Evolutionary conservation across 2,888 invertebrate species (phyloP), one percentile per base, ranked within the genome.

Genomic region (Crocallis elinguaria): DNA sequence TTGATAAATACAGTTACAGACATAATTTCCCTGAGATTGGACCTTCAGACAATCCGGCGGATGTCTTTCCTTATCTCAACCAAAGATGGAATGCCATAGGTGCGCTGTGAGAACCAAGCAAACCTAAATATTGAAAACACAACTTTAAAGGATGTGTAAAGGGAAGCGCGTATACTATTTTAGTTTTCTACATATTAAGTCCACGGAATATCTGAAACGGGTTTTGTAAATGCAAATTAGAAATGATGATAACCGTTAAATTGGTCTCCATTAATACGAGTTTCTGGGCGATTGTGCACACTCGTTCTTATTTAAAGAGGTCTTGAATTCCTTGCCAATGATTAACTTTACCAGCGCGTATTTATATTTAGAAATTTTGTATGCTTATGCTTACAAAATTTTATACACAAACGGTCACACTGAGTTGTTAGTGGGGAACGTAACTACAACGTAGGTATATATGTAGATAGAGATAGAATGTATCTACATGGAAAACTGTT

Each of bases 41-140:
- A 71, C 71, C 73, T 77, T 78, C 71, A 77, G 66, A 75, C 68
- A 77, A 75, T 77, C 80, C 81, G 82, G 85, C 88, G 89, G 89
- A 88, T 82, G 84, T 82, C 72, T 78, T 66, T 46, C 64, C 75
- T 88, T 87, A 89, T 88, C 88, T 83, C 64, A 57, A 61, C 77
- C 74, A 78, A 80, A 85, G 74, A 84, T 70, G 77, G 76, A 74
- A 77, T 78, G 71, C 45, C 12, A 56, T 60, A 51, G 87, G 86
- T 78, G 86, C 77, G 82, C 65, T 79, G 70, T 81, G 80, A 74
- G 77, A 81, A 83, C 73, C 78, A 71, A 77, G 69, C 68, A 58
- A 41, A 57, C 58, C 49, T 1, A 33, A 57, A 49, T 49, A 64
- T 60, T 64, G 62, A 59, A 67, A 65, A 67, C 64, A 56, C n/a